A percentile compares a stretch with the other conserved stretches of the same genome.
Conservation (phyloP, 2,888 invertebrate genomes). For the Eledone cirrhosa region DNA sequence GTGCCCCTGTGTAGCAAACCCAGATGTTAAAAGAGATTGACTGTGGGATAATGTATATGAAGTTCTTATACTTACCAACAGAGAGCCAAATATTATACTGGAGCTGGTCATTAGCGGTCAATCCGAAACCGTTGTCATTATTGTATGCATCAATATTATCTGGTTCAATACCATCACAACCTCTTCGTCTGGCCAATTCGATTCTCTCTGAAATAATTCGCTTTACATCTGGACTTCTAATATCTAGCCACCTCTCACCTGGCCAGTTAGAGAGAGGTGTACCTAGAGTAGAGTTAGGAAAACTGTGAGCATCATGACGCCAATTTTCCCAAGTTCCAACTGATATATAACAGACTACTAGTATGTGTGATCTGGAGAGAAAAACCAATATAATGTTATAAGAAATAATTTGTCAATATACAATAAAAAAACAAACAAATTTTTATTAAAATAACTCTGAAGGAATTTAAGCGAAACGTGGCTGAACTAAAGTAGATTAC, state of each 20-base stretch:
- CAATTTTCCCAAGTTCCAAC: constrained; percentile 45
- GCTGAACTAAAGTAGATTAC: not conserved
- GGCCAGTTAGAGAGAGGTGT: constrained; percentile 42
- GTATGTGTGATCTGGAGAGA: constrained; percentile 41
- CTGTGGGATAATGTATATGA: too few relatives aligned
- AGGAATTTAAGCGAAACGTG: not conserved
- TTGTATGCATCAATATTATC: constrained; percentile 48
- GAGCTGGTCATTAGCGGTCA: constrained; percentile 41
- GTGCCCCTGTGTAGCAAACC: too few relatives aligned
- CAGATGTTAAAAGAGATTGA: too few relatives aligned
- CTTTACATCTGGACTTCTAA: constrained; percentile 35
- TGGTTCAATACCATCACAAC: constrained; percentile 49
- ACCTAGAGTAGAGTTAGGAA: constrained; percentile 40
- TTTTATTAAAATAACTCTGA: not conserved
- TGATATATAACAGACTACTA: constrained; percentile 49
- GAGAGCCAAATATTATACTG: constrained; percentile 46
- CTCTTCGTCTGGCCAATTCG: constrained; percentile 39
- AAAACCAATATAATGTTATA: not conserved
- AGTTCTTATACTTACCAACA: constrained; percentile 27
- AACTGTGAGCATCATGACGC: constrained; percentile 38
- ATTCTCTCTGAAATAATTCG: constrained; percentile 41
- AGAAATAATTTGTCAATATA: not conserved
- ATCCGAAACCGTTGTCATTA: constrained; percentile 36
- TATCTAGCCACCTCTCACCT: constrained; percentile 44
- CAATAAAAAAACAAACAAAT: not conserved